Percentiles rank a stretch among this genome's conserved stretches.
phyloP scores from a whole-genome alignment of 2,113 vertebrate genomes.

The Brachyistius frenatus region DNA sequence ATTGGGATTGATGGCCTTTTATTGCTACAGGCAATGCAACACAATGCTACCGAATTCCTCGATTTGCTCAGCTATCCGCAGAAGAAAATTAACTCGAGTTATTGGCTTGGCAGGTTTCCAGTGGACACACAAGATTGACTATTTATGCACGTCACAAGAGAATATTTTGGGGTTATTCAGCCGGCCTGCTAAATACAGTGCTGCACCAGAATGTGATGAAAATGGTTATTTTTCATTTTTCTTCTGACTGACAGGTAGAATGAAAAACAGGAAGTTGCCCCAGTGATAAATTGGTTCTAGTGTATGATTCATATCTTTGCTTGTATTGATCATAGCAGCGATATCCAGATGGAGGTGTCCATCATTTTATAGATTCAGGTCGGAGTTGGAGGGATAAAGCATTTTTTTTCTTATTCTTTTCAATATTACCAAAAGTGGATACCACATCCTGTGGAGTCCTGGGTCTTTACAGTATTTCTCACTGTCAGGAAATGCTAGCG shows the following conservation, averaged over 20 bases:
- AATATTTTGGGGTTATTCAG: slow-evolving; percentile 42
- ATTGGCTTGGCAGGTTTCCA: not conserved
- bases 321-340: slow-evolving; percentile 58
- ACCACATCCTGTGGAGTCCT: slow-evolving; percentile 46
- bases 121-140: slow-evolving; percentile 18
- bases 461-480: slow-evolving; percentile 49
- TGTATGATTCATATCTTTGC: slow-evolving; percentile 61
- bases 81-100: slow-evolving; percentile 14
- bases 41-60: slow-evolving; percentile 7
- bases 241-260: slow-evolving; percentile 49
- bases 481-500: slow-evolving; percentile 67
- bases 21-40: slow-evolving; percentile 1
- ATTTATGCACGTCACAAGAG: slow-evolving; percentile 29
- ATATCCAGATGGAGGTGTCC: slow-evolving; percentile 52
- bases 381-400: slow-evolving; percentile 17
- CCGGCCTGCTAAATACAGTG: slow-evolving; percentile 9
- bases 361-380: slow-evolving; percentile 58
- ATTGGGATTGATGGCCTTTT: slow-evolving; percentile 18
- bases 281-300: slow-evolving; percentile 58
- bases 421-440: slow-evolving; percentile 26
- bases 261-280: slow-evolving; percentile 48
- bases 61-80: slow-evolving; percentile 13
- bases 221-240: slow-evolving; percentile 36
- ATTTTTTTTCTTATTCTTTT: not conserved
- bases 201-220: slow-evolving; percentile 33